Base-by-base conservation (phyloP, 2,888 invertebrate species). In the Perdita meconis region DNA sequence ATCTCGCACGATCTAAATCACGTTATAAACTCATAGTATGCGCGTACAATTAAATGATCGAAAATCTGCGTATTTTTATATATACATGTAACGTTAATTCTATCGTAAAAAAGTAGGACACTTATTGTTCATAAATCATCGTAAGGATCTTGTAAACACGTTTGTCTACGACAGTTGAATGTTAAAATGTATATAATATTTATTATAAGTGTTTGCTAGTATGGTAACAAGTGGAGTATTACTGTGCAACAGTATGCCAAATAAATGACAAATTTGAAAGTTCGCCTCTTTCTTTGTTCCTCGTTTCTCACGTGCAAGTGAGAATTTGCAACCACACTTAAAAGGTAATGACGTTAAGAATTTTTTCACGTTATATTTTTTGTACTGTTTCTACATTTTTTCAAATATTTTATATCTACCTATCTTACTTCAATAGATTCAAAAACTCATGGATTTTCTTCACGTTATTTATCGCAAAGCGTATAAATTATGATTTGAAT, bases 161-260 rank as follows among this genome's bases (percentile, higher is more conserved):
- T 40, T 40, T 22, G 19, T 13, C 26, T 56, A 47, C n/a, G 36
- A 51, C n/a, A 63, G 16, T 70, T 60, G 53, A 59, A 50, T 64
- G 44, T 70, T 76, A 64, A n/a, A n/a, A 10, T 78, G 67, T 81
- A 73, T 59, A 74, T 76, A 78, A 69, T 80, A 80, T 61, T 51
- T 76, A 63, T 57, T 80, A 19, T 47, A 38, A 50, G 71, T 69
- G 57, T 78, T 78, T 78, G 63, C 47, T 42, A 42, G 6, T 47
- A 53, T 56, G 59, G 30, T 19, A 26, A 47, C 22, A 64, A 50
- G 51, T 66, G 22, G 30, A 55, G 67, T 67, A 67, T 51, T 59
- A 36, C 60, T 83, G 71, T 84, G 69, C 61, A 66, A 69, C 64
- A 69, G 70, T 59, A 80, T 80, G 75, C 70, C 65, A 80, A 80